Base-by-base conservation (phyloP, 1,140 invertebrate species). In the Sesamia nonagrioides region DNA sequence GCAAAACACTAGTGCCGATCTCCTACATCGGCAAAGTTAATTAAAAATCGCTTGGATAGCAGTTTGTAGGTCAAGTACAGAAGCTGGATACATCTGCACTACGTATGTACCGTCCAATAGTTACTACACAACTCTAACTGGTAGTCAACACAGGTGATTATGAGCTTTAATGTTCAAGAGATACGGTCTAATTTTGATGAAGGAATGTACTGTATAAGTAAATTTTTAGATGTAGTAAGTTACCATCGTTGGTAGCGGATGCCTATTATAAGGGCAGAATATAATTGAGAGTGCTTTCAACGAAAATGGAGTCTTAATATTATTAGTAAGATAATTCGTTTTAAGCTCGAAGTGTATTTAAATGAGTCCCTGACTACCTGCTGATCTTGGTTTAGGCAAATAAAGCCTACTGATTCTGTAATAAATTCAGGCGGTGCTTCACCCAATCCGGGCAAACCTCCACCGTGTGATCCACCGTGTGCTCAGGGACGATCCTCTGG, bases 221-320 rank as follows among this genome's bases (percentile, higher is more conserved):
- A 75, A 75, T 74, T 58, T 60, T 74, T 42, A 58, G 52, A 73
- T 73, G 17, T 58, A 75, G 58, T 75, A 61, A 75, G 56, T 60
- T 61, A 75, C 63, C 73, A 60, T 33, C 58, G 37, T 60, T 33
- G 54, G 58, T 42, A 40, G 71, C 58, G 42, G 42, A 75, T 63
- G 40, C 40, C 56, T 58, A 75, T 75, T 75, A 75, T 63, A 75
- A 61, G 56, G 42, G 73, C 58, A 56, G 42, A 18, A 75, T 58
- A 75, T 61, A 75, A 75, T 75, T 63, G 73, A 73, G 69, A 75
- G 73, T 75, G 73, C 73, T 75, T 75, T 75, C 56, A 75, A 50
- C 56, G 73, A 75, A 75, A 75, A 75, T 75, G 73, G 73, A 61
- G 42, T 35, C 58, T 18, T 75, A 75, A 75, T 75, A 63, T 37